These are phyloP conservation scores for Centropus unirufus DNA, from an alignment of 2,113 vertebrate species.

Conservation along the genomic window DNA sequence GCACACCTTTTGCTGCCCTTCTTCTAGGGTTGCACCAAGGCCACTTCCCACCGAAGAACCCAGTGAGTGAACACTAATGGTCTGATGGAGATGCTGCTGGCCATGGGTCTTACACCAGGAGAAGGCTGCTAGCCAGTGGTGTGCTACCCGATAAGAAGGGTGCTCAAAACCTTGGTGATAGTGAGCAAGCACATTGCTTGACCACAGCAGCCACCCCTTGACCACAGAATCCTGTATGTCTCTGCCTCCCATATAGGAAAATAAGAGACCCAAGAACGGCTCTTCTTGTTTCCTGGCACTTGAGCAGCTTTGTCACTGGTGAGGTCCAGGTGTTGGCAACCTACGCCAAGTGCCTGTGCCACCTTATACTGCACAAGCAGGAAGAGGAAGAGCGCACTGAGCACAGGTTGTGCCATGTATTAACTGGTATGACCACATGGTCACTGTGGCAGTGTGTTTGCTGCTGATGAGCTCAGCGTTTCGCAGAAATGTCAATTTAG, in stretches of 20 bases:
- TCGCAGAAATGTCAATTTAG: not conserved
- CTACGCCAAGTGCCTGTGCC: fast-evolving
- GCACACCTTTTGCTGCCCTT: not conserved
- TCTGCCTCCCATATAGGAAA: not conserved
- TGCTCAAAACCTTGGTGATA: not conserved
- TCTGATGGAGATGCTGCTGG: not conserved
- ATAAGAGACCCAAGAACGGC: not conserved
- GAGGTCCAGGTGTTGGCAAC: not conserved
- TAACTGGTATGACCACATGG: not conserved
- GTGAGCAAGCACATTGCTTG: not conserved
- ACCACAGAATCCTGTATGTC: no score
- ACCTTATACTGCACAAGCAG: fast-evolving
- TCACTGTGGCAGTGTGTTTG: not conserved
- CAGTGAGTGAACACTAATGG: not conserved
- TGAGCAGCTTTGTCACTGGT: not conserved
- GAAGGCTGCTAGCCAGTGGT: not conserved
- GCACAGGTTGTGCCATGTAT: not conserved
- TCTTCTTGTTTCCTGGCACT: not conserved
- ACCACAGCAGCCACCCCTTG: fast-evolving
- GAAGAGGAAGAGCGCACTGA: not conserved
- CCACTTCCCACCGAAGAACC: not conserved
- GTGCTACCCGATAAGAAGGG: not conserved
- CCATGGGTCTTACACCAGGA: not conserved
- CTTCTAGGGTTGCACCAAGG: not conserved
- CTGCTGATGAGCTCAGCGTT: fast-evolving